Percentiles rank a stretch among this genome's conserved stretches.
These are phyloP conservation scores for Metacarcinus magister DNA, from an alignment of 2,888 invertebrate species.

Conservation along the genomic window DNA sequence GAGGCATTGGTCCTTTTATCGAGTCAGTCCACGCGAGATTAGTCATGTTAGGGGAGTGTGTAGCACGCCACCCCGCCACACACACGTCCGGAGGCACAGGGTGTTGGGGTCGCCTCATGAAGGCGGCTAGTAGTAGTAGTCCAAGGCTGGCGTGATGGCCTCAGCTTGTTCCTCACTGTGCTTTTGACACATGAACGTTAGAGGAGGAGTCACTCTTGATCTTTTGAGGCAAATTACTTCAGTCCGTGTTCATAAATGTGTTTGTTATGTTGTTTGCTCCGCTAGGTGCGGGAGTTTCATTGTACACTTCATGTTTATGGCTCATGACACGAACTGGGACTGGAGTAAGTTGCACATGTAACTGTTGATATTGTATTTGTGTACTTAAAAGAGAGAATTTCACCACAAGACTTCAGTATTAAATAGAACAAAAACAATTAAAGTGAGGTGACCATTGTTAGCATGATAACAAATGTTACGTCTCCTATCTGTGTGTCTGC, in stretches of 20 bases:
- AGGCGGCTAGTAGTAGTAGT: background rate
- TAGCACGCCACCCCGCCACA: background rate
- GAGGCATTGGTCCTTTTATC: background rate
- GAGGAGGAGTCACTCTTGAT: slow-evolving; percentile 63
- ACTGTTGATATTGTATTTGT: slow-evolving; percentile 64
- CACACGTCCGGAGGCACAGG: background rate
- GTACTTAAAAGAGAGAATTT: slow-evolving; percentile 71
- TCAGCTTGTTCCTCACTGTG: background rate
- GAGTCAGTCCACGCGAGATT: background rate
- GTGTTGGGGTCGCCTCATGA: background rate
- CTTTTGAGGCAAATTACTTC: slow-evolving; percentile 51
- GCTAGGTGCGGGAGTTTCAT: background rate
- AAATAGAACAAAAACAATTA: background rate
- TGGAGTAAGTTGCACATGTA: slow-evolving; percentile 66
- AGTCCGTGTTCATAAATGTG: slow-evolving; percentile 27
- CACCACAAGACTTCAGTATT: slow-evolving; percentile 43
- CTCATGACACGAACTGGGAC: slow-evolving; percentile 26
- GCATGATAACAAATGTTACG: slow-evolving; percentile 22
- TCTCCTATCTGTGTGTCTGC: background rate
- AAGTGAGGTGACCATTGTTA: background rate
- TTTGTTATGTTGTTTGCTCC: background rate
- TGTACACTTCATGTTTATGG: background rate
- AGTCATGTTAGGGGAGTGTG: background rate
- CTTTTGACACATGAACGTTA: background rate
- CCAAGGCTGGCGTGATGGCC: background rate